Evolutionary conservation across 1,140 invertebrate species (phyloP).

Genomic region (Diuraphis noxia): DNA sequence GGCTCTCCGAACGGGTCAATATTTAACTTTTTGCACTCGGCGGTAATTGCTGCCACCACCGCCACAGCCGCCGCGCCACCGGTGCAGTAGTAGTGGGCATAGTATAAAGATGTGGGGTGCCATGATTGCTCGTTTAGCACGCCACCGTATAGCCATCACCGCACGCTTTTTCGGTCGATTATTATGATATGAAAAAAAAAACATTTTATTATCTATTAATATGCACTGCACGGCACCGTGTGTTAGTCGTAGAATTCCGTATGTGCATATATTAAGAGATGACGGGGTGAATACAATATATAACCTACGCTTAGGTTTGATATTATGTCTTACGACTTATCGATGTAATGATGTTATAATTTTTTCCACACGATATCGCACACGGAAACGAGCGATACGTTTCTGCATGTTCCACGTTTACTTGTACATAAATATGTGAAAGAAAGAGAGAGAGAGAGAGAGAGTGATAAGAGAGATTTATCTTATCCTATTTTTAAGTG

Average conservation of each 20-base stretch:
- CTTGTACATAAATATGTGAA: background rate
- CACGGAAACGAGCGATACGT: background rate
- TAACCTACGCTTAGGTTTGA: background rate
- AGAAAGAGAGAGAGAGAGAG: too few species aligned
- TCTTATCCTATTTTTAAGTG: background rate
- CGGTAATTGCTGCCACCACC: constrained; percentile 13
- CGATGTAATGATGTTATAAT: background rate
- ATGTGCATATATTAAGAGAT: background rate
- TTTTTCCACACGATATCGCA: background rate
- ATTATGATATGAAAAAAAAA: background rate
- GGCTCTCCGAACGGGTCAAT: constrained; percentile 36
- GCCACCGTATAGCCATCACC: too few species aligned
- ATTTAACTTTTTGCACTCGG: constrained; percentile 40
- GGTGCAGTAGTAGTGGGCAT: background rate
- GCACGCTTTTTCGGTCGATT: constrained; percentile 11
- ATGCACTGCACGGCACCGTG: background rate
- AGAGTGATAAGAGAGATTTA: background rate
- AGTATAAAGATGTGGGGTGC: background rate
- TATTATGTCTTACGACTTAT: background rate
- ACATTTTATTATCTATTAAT: background rate
- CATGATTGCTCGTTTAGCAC: constrained; percentile 30
- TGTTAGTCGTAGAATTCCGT: background rate
- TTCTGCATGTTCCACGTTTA: too few species aligned
- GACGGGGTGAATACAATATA: background rate
- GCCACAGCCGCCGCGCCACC: background rate